Evolutionary conservation across 2,888 invertebrate species (phyloP), one percentile per base, ranked within the genome.

Genomic region (Anthrax anthrax): DNA sequence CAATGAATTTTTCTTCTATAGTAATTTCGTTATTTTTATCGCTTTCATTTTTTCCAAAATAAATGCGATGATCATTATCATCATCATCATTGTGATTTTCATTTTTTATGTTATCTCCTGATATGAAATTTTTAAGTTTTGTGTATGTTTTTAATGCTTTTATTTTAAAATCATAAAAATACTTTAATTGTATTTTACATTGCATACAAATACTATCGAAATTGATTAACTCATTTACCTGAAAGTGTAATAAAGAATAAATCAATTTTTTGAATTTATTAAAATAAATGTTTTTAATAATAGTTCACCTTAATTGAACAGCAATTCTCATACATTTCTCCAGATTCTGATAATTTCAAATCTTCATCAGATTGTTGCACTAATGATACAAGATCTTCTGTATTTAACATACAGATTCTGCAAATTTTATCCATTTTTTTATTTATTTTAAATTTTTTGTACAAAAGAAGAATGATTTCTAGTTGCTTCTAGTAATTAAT

Each of bases 121-220:
- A 4, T 6, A 10, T 37, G 6, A 46, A 23, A 4, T n/a, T 5
- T 34, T 47, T 39, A 4, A 46, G n/a, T 29, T 37, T 36, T n/a
- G 38, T 18, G 37, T 46, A 42, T 6, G 46, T 37, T 13, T 42
- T 46, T 5, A 27, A 3, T 4, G 43, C 42, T 34, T 39, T 17
- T 18, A 39, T 9, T 34, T 47, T 47, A 43, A 47, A 47, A n/a
- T 47, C 47, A 19, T 47, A 32, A 17, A 47, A 47, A 37, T 42
- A 47, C 10, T 27, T 47, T 13, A 47, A 29, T 39, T 43, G 47
- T n/a, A 47, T 47, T 27, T 43, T 47, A 16, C 47, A 47, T 3
- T 32, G 5, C 47, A 47, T 43, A 36, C 47, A 47, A 14, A 47
- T 47, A n/a, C 32, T 42, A 4, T 37, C 29, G 18, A 18, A 44